Percentiles rank a stretch among this genome's conserved stretches.
These are phyloP conservation scores for Acronicta aceris DNA, from an alignment of 2,888 invertebrate species.

Conservation along the genomic window DNA sequence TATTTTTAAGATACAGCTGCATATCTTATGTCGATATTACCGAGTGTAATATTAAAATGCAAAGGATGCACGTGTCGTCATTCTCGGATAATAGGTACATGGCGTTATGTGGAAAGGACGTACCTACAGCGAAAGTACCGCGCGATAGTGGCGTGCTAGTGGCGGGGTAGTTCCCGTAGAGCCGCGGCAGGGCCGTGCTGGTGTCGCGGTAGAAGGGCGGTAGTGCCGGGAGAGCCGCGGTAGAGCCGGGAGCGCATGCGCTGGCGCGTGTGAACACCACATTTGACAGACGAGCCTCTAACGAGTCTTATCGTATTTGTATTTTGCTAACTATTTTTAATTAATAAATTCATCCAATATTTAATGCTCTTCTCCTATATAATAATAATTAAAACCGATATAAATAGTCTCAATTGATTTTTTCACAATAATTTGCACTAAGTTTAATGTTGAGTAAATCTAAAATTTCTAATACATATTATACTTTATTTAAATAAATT, in stretches of 20 bases:
- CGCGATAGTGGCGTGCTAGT: neutral
- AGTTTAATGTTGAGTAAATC: slow-evolving; percentile 89
- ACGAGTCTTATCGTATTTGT: slow-evolving; percentile 89
- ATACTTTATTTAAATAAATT: slow-evolving; percentile 88
- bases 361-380: slow-evolving; percentile 86
- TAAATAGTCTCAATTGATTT: slow-evolving; percentile 89
- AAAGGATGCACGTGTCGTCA: slow-evolving; percentile 67
- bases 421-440: slow-evolving; percentile 89
- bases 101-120: slow-evolving; percentile 15
- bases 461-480: slow-evolving; percentile 89
- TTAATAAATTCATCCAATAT: slow-evolving; percentile 90
- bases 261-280: slow-evolving; percentile 62
- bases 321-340: slow-evolving; percentile 89
- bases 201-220: slow-evolving; percentile 31
- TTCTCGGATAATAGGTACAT: slow-evolving; percentile 60
- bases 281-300: slow-evolving; percentile 87
- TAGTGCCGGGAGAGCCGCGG: slow-evolving; percentile 26
- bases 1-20: slow-evolving; percentile 82
- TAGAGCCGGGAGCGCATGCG: slow-evolving; percentile 55
- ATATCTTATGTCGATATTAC: slow-evolving; percentile 83
- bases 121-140: neutral
- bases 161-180: slow-evolving; percentile 32
- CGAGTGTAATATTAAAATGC: slow-evolving; percentile 81
- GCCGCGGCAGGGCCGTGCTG: slow-evolving; percentile 46
- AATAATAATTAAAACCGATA: slow-evolving; percentile 89